Evolutionary conservation across 2,113 vertebrate genomes (phyloP), one percentile per base, ranked within the genome.

Genomic region (Salvelinus namaycush): DNA sequence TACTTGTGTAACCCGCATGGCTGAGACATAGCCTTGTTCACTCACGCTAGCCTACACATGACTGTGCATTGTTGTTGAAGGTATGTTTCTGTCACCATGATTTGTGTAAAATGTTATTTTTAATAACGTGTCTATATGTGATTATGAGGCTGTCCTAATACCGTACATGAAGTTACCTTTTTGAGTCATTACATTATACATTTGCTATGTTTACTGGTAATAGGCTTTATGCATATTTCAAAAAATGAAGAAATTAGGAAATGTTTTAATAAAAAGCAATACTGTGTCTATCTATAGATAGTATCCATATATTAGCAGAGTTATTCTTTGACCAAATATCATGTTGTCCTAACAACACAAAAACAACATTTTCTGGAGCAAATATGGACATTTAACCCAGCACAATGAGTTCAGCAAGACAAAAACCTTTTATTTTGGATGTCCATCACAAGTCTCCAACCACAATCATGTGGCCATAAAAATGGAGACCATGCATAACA

Each of bases 381-480:
- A 44, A 44, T 11, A 12, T 44, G 39, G 67, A 49, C 3, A 7
- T 78, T 49, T 26, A 75, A 75, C 51, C 9, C 18, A 39, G 18
- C 77, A 78, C 72, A 73, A 77, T 72, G 31, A 48, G 13, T 81
- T 5, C 0, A 31, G 22, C 11, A 24, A 70, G 49, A 70, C 59
- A 65, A 70, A 71, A 51, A 22, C 8, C 68, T 13, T 80, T 87
- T 79, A 73, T 87, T 84, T 77, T 39, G 77, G 82, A 67, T 74
- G 74, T 80, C 68, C 68, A 76, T 82, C 76, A 87, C 73, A 83
- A 73, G 66, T 82, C 83, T 89, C 74, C 5, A 7, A 64, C 75
- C 31, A 72, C 68, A 81, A 87, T 86, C 76, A 76, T 76, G 82
- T 70, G 82, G 77, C 78, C 18, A n/a, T 78, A 67, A 77, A 84